Base-by-base conservation (phyloP, 2,113 vertebrate species). In the Illadopsis cleaveri region DNA sequence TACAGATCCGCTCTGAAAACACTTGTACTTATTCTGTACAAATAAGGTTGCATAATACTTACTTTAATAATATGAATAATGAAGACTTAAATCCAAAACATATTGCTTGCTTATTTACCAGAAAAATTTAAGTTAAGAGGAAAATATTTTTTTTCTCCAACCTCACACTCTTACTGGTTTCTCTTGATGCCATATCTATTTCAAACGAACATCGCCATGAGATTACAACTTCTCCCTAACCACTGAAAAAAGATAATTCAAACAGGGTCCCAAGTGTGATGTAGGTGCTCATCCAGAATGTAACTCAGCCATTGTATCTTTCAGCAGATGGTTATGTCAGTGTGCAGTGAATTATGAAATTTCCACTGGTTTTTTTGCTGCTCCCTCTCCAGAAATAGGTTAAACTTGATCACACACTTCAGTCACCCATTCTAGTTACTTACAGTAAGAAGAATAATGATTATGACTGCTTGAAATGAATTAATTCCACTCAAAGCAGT, bases 311-410 rank as follows among this genome's bases (percentile, higher is more conserved):
- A 56, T 21, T 60, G 35, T 86, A 50, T 45, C 13, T 93, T 88
- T 94, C 56, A 91, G 81, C 64, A 97, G 77, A 96, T 96, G 85
- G 44, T 80, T 92, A 38, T 95, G 76, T 90, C 94, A 92, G 47
- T 93, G 62, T 91, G 71, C 62, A 94, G 71, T 75, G 90, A 97
- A 93, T 97, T 72, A 80, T 82, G 72, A 96, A 90, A 95, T 97
- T 96, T 95, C 19, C 47, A 69, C 18, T 24, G 48, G 80, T 76
- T 42, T 48, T 58, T 89, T 91, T 75, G 13, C 22, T 96, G 10
- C 12, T 86, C 9, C 62, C 25, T 85, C 30, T 78, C 48, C 62
- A 91, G 90, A 84, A 94, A 77, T 57, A 96, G 70, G 65, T 71
- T 83, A 86, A 64, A 84, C 5, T 94, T 57, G n/a, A 87, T 90